Evolutionary conservation across 2,888 invertebrate genomes (phyloP).

Genomic region (Microplitis manilae): DNA sequence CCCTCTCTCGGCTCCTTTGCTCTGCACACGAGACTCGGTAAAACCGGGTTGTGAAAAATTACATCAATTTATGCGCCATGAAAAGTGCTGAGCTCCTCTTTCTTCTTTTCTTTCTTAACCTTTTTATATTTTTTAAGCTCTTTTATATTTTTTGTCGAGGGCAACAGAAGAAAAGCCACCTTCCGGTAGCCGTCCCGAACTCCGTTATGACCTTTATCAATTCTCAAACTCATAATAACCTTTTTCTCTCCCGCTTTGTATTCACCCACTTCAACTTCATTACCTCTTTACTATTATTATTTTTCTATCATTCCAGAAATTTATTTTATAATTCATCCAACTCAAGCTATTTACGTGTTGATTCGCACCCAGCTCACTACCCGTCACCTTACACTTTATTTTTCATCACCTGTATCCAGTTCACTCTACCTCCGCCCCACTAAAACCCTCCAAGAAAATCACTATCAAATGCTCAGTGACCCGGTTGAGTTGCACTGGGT

Average conservation of each 20-base stretch:
- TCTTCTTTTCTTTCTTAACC: constrained; percentile 20
- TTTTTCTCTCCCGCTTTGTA: constrained; percentile 44
- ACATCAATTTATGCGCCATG: constrained; percentile 55
- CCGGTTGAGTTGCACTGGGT: background rate
- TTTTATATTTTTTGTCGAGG: constrained; percentile 17
- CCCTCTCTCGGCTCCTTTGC: background rate
- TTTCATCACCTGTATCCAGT: too few species aligned
- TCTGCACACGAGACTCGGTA: constrained; percentile 15
- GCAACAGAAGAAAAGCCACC: constrained; percentile 22
- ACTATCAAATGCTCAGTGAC: background rate
- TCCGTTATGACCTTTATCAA: constrained; percentile 41
- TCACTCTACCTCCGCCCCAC: too few species aligned
- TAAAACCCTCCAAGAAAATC: background rate
- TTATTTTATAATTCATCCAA: background rate
- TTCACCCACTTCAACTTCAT: constrained; percentile 17
- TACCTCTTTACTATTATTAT: constrained; percentile 25
- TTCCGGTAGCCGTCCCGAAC: constrained; percentile 24
- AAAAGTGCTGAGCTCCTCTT: constrained; percentile 36
- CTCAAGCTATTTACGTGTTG: background rate
- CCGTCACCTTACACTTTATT: too few species aligned
- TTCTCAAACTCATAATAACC: constrained; percentile 42
- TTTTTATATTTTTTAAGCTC: constrained; percentile 15
- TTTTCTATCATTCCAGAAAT: constrained; percentile 10
- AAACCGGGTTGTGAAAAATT: constrained; percentile 53
- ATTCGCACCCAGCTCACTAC: too few species aligned